Percentiles rank a stretch among this genome's conserved stretches.
phyloP scores from a whole-genome alignment of 2,888 invertebrate genomes.

The Morpho achilles region DNA sequence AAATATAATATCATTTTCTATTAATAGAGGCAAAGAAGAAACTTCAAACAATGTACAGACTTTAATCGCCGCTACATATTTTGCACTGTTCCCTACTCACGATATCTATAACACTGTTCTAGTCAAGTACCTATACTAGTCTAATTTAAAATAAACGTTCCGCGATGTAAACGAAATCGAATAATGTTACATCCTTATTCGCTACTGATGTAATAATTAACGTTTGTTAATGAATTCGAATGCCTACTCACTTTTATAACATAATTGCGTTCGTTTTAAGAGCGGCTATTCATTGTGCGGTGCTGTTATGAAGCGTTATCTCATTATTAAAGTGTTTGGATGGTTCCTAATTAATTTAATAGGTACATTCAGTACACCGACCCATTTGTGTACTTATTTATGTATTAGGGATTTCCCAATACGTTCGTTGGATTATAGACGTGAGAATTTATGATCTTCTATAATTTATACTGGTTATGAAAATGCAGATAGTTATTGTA shows the following conservation, averaged over 20 bases:
- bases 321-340: slow-evolving; percentile 14
- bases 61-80: too few species aligned
- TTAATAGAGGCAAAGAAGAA: too few species aligned
- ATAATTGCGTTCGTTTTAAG: slow-evolving; percentile 57
- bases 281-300: slow-evolving; percentile 47
- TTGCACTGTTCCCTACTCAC: too few species aligned
- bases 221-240: slow-evolving; percentile 66
- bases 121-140: too few species aligned
- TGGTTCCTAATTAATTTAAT: slow-evolving; percentile 18
- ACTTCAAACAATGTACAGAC: too few species aligned
- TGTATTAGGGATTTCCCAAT: neutral
- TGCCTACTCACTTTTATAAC: slow-evolving; percentile 62
- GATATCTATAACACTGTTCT: too few species aligned
- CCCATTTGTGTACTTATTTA: slow-evolving; percentile 6
- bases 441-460: too few species aligned
- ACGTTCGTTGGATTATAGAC: neutral
- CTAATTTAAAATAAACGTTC: too few species aligned
- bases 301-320: slow-evolving; percentile 13
- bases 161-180: neutral
- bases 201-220: slow-evolving; percentile 73
- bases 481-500: too few species aligned
- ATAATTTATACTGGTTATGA: too few species aligned
- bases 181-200: slow-evolving; percentile 4
- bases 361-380: slow-evolving; percentile 10
- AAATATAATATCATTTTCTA: too few species aligned